phyloP scores from a whole-genome alignment of 2,888 invertebrate species.

The Polietes domitor region DNA sequence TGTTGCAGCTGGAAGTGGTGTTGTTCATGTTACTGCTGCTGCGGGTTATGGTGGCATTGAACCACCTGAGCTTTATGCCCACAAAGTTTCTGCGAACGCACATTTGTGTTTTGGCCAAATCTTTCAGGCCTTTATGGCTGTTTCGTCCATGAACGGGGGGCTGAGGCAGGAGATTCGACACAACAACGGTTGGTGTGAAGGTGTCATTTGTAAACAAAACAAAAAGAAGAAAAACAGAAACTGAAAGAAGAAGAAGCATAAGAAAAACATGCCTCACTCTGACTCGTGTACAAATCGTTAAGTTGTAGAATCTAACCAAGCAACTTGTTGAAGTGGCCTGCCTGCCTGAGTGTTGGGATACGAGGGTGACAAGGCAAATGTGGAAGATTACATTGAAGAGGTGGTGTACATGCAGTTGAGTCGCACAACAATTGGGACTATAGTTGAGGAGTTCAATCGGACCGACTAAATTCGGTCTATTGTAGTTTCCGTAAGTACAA shows the following conservation, averaged over 20 bases:
- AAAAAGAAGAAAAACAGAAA: background rate
- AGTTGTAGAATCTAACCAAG: slow-evolving; percentile 65
- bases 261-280: slow-evolving; percentile 74
- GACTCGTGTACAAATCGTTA: slow-evolving; percentile 76
- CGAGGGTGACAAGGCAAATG: background rate
- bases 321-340: slow-evolving; percentile 67
- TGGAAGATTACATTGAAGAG: too few relatives aligned
- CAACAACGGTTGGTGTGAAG: slow-evolving; percentile 70
- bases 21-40: slow-evolving; percentile 29
- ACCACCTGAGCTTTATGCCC: slow-evolving; percentile 57
- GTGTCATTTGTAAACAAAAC: slow-evolving; percentile 75
- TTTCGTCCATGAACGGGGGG: slow-evolving; percentile 58
- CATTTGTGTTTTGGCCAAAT: slow-evolving; percentile 65
- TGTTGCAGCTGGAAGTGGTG: slow-evolving; percentile 42
- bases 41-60: slow-evolving; percentile 61
- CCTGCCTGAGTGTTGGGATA: background rate
- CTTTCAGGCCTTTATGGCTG: slow-evolving; percentile 56
- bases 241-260: slow-evolving; percentile 69
- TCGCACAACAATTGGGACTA: too few relatives aligned
- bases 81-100: slow-evolving; percentile 74
- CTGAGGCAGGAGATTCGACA: slow-evolving; percentile 11
- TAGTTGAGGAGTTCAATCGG: too few relatives aligned
- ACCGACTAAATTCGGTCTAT: too few relatives aligned
- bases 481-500: too few relatives aligned
- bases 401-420: too few relatives aligned